Evolutionary conservation across 2,888 invertebrate species (phyloP).

Genomic region (Drosophila mimetica): DNA sequence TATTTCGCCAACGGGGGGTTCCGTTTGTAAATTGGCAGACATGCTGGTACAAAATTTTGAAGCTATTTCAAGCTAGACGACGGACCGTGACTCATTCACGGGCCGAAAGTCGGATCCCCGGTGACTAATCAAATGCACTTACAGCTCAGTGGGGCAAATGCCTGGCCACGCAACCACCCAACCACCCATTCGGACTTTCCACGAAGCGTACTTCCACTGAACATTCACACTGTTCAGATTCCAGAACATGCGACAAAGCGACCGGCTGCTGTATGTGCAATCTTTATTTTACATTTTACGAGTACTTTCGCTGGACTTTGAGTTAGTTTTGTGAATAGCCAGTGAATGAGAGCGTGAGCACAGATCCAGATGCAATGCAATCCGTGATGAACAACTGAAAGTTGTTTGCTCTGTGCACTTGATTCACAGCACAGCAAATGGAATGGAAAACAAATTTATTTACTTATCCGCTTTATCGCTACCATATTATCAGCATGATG

Average conservation of each 20-base stretch:
- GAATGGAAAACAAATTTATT: conserved; percentile 23
- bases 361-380: conserved; percentile 1
- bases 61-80: conserved; percentile 20
- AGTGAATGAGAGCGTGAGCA: conserved; percentile 6
- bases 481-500: conserved; percentile 66
- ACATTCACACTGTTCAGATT: background rate
- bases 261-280: background rate
- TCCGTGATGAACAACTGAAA: conserved; percentile 1
- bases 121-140: conserved; percentile 32
- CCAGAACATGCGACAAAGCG: conserved; percentile 27
- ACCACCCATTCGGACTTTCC: conserved; percentile 20
- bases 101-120: conserved; percentile 5
- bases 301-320: conserved; percentile 18
- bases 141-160: background rate
- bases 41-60: conserved; percentile 2
- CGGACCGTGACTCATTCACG: conserved; percentile 13
- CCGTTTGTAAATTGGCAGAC: conserved; percentile 18
- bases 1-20: conserved; percentile 2
- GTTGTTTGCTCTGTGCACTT: conserved; percentile 46
- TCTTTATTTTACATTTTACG: conserved; percentile 6
- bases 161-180: conserved; percentile 12
- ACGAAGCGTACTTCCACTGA: conserved; percentile 4
- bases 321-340: conserved; percentile 15
- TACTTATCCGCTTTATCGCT: conserved; percentile 26
- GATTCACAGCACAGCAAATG: conserved; percentile 51